Evolutionary conservation across 2,888 invertebrate species (phyloP).

Genomic region (Noctua pronuba): DNA sequence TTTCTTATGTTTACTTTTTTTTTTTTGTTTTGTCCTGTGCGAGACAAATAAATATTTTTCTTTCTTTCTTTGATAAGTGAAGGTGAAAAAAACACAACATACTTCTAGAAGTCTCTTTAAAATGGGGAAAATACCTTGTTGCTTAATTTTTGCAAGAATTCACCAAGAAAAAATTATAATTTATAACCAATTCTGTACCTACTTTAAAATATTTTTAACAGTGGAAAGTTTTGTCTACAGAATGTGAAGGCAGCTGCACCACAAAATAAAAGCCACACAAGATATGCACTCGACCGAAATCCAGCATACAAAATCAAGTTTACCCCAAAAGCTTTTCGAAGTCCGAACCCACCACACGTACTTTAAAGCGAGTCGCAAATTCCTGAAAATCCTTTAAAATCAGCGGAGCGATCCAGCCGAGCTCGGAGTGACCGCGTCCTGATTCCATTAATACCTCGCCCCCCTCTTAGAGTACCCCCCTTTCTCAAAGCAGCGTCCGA

Average conservation of each 20-base stretch:
- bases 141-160: background rate
- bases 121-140: background rate
- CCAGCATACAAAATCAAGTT: constrained; percentile 71
- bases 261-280: constrained; percentile 38
- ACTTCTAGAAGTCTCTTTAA: background rate
- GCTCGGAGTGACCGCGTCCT: constrained; percentile 79
- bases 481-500: constrained; percentile 69
- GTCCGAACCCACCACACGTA: constrained; percentile 76
- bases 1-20: too few relatives aligned
- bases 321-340: constrained; percentile 75
- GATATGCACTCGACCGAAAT: constrained; percentile 57
- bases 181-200: background rate
- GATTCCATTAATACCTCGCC: constrained; percentile 81
- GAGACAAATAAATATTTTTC: too few relatives aligned
- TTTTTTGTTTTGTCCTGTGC: too few relatives aligned
- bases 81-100: background rate
- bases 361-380: constrained; percentile 77
- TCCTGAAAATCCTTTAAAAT: constrained; percentile 84
- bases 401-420: constrained; percentile 76
- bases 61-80: background rate
- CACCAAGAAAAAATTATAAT: too few relatives aligned
- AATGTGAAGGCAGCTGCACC: background rate
- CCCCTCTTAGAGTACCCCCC: constrained; percentile 65
- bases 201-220: background rate
- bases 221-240: background rate